phyloP scores from a whole-genome alignment of 2,797 vertebrate species.

The Setipinna tenuifilis region DNA sequence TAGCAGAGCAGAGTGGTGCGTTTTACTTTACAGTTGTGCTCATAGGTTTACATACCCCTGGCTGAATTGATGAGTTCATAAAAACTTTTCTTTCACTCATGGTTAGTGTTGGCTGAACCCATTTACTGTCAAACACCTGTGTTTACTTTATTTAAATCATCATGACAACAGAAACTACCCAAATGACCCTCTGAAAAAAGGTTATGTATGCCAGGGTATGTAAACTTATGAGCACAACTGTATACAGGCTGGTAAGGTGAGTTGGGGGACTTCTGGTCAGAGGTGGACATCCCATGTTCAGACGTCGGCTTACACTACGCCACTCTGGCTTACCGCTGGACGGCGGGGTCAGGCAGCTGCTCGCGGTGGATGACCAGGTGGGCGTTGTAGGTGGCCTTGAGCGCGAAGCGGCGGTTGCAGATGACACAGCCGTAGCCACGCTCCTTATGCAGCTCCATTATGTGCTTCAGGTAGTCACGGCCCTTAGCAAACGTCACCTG shows the following conservation, averaged over 20 bases:
- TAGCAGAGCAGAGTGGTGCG: too few species aligned
- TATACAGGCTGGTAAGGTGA: background rate
- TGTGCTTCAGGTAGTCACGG: slow-evolving; percentile 94
- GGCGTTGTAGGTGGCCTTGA: slow-evolving; percentile 98
- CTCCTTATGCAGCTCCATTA: slow-evolving; percentile 98
- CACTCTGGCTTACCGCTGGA: slow-evolving; percentile 86
- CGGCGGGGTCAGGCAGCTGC: slow-evolving; percentile 93
- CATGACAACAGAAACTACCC: too few species aligned
- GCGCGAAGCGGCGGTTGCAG: slow-evolving; percentile 93
- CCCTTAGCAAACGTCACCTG: slow-evolving; percentile 95
- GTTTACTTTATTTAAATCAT: too few species aligned
- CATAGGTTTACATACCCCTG: too few species aligned
- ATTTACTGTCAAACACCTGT: too few species aligned
- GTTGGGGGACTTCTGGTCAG: background rate
- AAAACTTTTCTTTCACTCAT: too few species aligned
- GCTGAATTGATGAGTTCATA: too few species aligned
- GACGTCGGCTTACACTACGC: too few species aligned
- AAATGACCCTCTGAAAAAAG: too few species aligned
- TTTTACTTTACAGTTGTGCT: too few species aligned
- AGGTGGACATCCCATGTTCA: too few species aligned
- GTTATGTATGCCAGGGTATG: background rate
- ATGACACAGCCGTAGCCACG: slow-evolving; percentile 92
- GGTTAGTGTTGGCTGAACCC: too few species aligned
- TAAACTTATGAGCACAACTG: background rate
- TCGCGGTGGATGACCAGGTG: slow-evolving; percentile 99